These are phyloP conservation scores for Drosophila navojoa DNA, from an alignment of 1,140 invertebrate species.

Conservation along the genomic window DNA sequence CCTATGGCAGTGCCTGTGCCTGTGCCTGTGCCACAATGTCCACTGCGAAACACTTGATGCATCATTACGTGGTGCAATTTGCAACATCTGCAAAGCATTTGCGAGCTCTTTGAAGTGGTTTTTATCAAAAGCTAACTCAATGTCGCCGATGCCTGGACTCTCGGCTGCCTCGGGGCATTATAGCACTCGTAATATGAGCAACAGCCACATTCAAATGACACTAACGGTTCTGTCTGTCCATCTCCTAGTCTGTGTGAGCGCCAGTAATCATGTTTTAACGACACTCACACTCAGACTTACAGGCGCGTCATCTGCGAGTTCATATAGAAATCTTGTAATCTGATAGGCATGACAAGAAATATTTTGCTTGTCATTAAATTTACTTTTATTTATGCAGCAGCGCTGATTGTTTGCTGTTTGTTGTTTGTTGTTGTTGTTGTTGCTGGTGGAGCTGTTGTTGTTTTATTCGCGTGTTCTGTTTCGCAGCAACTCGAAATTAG, in stretches of 20 bases:
- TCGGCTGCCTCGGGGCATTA: conserved; percentile 55
- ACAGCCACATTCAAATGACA: conserved; percentile 78
- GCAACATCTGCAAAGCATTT: conserved; percentile 28
- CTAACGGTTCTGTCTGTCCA: conserved; percentile 75
- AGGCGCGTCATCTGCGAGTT: conserved; percentile 70
- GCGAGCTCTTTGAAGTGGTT: conserved; percentile 52
- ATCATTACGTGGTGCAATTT: conserved; percentile 32
- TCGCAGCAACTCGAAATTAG: conserved; percentile 75
- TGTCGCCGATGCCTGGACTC: conserved; percentile 50
- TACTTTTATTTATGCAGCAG: conserved; percentile 81
- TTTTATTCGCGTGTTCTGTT: conserved; percentile 79
- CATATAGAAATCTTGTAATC: conserved; percentile 82
- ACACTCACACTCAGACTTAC: conserved; percentile 57
- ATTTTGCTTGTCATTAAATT: conserved; percentile 83
- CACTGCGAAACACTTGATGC: conserved; percentile 7
- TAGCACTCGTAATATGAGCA: conserved; percentile 66
- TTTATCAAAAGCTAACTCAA: conserved; percentile 48
- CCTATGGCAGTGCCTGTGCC: too few relatives aligned
- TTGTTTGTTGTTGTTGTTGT: conserved; percentile 49
- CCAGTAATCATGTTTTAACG: conserved; percentile 80
- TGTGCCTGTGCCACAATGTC: neutral
- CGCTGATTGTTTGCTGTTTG: conserved; percentile 66
- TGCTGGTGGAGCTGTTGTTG: conserved; percentile 42
- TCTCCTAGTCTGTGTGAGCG: conserved; percentile 53
- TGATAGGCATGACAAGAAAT: conserved; percentile 82